Evolutionary conservation across 1,140 invertebrate genomes (phyloP).

Genomic region (Drosophila obscura): DNA sequence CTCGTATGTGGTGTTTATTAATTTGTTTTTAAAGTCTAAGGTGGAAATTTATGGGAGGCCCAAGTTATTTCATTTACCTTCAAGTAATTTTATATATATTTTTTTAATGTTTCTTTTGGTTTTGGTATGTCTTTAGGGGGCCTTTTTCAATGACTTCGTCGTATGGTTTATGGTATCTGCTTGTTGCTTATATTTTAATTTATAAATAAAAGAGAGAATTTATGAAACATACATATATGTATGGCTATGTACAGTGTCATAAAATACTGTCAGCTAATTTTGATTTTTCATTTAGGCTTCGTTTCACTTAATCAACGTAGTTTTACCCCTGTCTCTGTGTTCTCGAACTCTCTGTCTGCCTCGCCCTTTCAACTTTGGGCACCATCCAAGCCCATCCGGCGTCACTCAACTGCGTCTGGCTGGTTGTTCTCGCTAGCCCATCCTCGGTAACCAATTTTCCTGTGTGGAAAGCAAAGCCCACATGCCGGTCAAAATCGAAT

Average conservation of each 20-base stretch:
- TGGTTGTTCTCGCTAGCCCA: constrained; percentile 40
- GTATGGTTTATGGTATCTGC: too few species aligned
- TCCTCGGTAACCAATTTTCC: constrained; percentile 43
- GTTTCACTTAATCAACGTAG: background rate
- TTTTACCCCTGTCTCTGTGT: background rate
- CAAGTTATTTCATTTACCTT: too few species aligned
- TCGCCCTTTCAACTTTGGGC: constrained; percentile 2
- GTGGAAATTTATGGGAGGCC: background rate
- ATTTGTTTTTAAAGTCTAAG: constrained; percentile 2
- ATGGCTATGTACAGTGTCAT: too few species aligned
- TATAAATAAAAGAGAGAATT: too few species aligned
- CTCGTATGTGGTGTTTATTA: background rate
- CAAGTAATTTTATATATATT: too few species aligned
- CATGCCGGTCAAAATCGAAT: constrained; percentile 66
- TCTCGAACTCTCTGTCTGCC: constrained; percentile 6
- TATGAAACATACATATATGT: too few species aligned
- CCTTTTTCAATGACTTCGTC: background rate
- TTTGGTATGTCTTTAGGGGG: too few species aligned
- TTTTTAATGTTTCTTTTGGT: too few species aligned
- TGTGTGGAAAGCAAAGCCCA: constrained; percentile 63
- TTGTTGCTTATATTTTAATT: background rate
- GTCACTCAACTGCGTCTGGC: constrained; percentile 47
- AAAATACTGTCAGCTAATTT: background rate
- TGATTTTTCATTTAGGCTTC: background rate
- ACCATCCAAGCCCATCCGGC: constrained; percentile 69